Evolutionary conservation across 2,888 invertebrate species (phyloP), one percentile per base, ranked within the genome.

Genomic region (Protonemura montana): DNA sequence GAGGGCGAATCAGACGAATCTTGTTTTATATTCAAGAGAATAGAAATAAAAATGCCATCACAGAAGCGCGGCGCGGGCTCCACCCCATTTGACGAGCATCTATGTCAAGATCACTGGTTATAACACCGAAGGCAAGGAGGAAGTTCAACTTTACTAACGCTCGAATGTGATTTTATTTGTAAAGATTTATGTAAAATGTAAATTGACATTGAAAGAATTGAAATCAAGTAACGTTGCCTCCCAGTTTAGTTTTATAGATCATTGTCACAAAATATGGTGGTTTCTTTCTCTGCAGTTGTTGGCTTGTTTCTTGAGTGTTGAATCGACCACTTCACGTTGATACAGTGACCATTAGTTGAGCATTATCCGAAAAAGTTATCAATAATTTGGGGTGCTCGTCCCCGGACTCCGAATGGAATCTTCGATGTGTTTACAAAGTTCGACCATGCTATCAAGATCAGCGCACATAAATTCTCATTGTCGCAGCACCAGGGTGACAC

Each of bases 11-110:
- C 59, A 3, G 59, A 59, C 59, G 59, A 59, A 59, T 59, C 59
- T 59, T 59, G 59, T 59, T 59, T 59, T 59, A 59, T 59, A 59
- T 59, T 59, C 59, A 59, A 59, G 59, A 59, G 59, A 59, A 59
- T 59, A 59, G 59, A 59, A 59, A 59, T 59, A 59, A 59, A 59
- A 59, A 59, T 59, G 59, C 59, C 59, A 59, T 59, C 59, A 59
- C 59, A 59, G 59, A 59, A 59, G 59, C 59, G 59, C n/a, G n/a
- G n/a, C n/a, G 59, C 21, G 59, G 59, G 59, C 59, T 59, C 59
- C 59, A 59, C 59, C 59, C 59, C 59, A 59, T 59, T 59, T 59
- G 59, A 59, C 59, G 59, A 59, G 59, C 59, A 59, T 59, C 59
- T 59, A 59, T 59, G 59, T 59, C 59, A 59, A 59, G 59, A 59